Base-by-base conservation (phyloP, 2,113 vertebrate genomes). In the Carassius carassius region DNA sequence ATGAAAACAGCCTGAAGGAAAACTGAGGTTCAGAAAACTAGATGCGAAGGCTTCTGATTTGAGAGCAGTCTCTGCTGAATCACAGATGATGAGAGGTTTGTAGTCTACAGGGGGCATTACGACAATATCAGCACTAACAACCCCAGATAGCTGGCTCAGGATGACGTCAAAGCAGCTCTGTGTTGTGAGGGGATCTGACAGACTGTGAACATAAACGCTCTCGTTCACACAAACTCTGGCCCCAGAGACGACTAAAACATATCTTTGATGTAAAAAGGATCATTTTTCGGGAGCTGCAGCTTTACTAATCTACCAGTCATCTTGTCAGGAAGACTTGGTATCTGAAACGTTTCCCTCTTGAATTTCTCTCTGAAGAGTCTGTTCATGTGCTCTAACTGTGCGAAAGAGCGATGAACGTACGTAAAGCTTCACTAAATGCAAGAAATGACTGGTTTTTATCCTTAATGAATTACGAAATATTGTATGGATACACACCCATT, bases 1-100 rank as follows among this genome's bases (percentile, higher is more conserved):
- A 78, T 35, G 65, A 73, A 85, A 85, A 73, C 44, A 82, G 63
- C 78, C 60, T 13, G 63, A 82, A 65, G 83, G 44, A 70, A 32
- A 62, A 72, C 37, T 11, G 25, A 11, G n/a, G 7, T 60, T n/a
- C 14, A 44, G 25, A 47, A 23, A 83, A 44, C 81, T n/a, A 17
- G 60, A 35, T 25, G 11, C 21, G 14, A 41, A 62, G 44, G 73
- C 58, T 13, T 83, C 23, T 69, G 78, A 58, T 60, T 65, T 16
- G 51, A 58, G 86, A 84, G 35, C 3, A 8, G 25, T 76, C 70
- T 62, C 80, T 69, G 37, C 73, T 58, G 80, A 62, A 65, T 76
- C 60, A n/a, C 19, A 58, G 54, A 72, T 47, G 29, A 29, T 29
- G 29, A 29, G 29, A 29, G 29, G 81, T 78, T 67, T 87, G 77